A percentile compares a stretch with the other conserved stretches of the same genome.
These are phyloP conservation scores for Muschampia plurimacula DNA, from an alignment of 2,888 invertebrate genomes.

Conservation along the genomic window DNA sequence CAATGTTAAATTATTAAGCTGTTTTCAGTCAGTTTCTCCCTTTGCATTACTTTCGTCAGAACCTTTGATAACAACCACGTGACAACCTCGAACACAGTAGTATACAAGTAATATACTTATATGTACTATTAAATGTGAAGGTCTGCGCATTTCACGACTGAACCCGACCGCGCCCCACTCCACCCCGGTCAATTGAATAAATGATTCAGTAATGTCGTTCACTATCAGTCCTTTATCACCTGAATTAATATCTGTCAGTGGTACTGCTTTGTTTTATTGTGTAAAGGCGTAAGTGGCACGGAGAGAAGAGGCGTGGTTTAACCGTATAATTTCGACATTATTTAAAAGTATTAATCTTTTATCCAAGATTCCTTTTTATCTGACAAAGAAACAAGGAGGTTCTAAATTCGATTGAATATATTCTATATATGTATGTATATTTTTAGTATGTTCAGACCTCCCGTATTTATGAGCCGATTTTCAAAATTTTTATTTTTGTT, in stretches of 20 bases:
- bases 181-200: constrained; percentile 22
- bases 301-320: neutral
- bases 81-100: constrained; percentile 1
- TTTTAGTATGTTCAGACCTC: too few species aligned
- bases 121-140: constrained; percentile 51
- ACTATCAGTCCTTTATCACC: constrained; percentile 30
- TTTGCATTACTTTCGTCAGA: neutral
- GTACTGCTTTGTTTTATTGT: constrained; percentile 10
- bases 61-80: constrained; percentile 16
- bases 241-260: constrained; percentile 29
- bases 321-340: neutral
- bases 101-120: neutral
- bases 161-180: constrained; percentile 34
- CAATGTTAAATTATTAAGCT: too few species aligned
- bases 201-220: constrained; percentile 27
- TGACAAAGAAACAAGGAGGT: too few species aligned
- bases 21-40: neutral
- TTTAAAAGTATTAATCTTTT: too few species aligned
- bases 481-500: too few species aligned
- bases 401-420: too few species aligned
- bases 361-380: too few species aligned
- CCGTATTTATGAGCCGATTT: too few species aligned
- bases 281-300: neutral
- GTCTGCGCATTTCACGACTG: constrained; percentile 49
- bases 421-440: too few species aligned